Evolutionary conservation across 2,888 invertebrate species (phyloP), one percentile per base, ranked within the genome.

Genomic region (Pyrgus malvae): DNA sequence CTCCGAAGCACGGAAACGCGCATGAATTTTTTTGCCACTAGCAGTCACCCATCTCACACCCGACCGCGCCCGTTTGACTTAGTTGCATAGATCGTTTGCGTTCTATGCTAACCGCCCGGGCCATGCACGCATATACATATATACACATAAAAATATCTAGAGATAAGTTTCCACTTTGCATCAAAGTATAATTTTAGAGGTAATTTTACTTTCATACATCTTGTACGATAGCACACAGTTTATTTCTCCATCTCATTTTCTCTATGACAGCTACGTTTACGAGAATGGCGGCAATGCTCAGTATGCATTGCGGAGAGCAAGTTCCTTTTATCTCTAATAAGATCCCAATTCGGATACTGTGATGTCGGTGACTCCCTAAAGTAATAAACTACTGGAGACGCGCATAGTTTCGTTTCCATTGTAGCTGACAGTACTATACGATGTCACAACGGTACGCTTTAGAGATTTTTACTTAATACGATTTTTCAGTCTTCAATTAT

Each of bases 241-340:
- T 50, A 50, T 50, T 42, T 42, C 42, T 51, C 44, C 44, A 51
- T 51, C 51, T 51, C 51, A 51, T 51, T 51, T 51, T 51, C 51
- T 51, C 35, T 51, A 44, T 35, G 51, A 37, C 68, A 72, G 70
- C 75, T 76, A 69, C 55, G 70, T 79, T 74, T 51, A 51, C 77
- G 79, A 67, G 37, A 44, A 51, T 44, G 21, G 51, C 27, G 35
- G 33, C 16, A 27, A 65, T 59, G 59, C 57, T 64, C 65, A 67
- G 73, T 83, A 86, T 87, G 87, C 85, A 83, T 79, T 80, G 80
- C 78, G 70, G 78, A 69, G 70, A 68, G 74, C 67, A 71, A 81
- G 78, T 83, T 83, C 80, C 83, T 86, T 88, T 84, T 87, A 88
- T 88, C 88, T 86, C 73, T 83, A 88, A 86, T 85, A 84, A 88